Conservation (phyloP, 2,888 invertebrate genomes). For the Ecdyonurus torrentis region DNA sequence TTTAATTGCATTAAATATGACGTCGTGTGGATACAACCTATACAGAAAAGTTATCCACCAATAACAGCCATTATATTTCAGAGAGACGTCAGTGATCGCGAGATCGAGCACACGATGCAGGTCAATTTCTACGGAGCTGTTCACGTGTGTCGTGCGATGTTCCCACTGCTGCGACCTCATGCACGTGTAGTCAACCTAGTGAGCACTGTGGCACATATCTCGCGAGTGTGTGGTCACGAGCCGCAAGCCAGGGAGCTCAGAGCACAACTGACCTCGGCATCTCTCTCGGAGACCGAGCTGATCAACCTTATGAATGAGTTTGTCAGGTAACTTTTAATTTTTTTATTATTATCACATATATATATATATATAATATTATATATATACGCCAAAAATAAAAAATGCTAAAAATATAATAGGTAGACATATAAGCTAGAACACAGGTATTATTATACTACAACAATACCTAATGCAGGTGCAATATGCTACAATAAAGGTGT, state of each 20-base stretch:
- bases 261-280: slow-evolving; percentile 20
- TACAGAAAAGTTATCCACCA: no score
- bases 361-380: no score
- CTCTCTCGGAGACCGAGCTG: slow-evolving; percentile 34
- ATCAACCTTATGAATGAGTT: slow-evolving; percentile 37
- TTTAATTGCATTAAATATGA: no score
- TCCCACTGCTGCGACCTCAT: slow-evolving; percentile 29
- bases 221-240: slow-evolving; percentile 18
- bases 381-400: no score
- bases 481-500: no score
- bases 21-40: no score
- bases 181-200: slow-evolving; percentile 32
- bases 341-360: no score
- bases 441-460: no score
- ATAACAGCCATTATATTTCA: background rate
- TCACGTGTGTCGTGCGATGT: slow-evolving; percentile 27
- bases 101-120: slow-evolving; percentile 25
- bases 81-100: background rate
- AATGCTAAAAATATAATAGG: no score
- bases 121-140: slow-evolving; percentile 29
- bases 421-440: no score
- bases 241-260: slow-evolving; percentile 12
- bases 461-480: no score
- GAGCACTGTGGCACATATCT: slow-evolving; percentile 35
- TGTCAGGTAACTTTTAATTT: slow-evolving; percentile 22